Evolutionary conservation across 1,140 invertebrate genomes (phyloP), one percentile per base, ranked within the genome.

Genomic region (Brachionus calyciflorus): DNA sequence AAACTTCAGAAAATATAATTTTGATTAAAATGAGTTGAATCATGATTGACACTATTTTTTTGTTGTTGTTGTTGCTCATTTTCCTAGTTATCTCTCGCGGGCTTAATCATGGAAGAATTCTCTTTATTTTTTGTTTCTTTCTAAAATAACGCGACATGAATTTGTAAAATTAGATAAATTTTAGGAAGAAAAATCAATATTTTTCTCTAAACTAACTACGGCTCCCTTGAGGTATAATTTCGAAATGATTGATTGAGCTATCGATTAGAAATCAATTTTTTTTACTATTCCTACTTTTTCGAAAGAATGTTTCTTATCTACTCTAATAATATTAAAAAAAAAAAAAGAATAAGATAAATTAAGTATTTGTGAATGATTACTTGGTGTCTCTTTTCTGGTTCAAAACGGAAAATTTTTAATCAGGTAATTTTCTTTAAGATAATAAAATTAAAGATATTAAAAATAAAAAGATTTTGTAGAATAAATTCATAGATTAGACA

Each of bases 231-330:
- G 55, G 53, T 55, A 14, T 28, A 55, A 37, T 60, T 60, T 60
- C 30, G 26, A 33, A 60, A 60, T 60, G 55, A 60, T 60, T 60
- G 55, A 60, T 60, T 37, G 55, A 60, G 30, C n/a, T 41, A 60
- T 60, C 55, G 55, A 60, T 60, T 60, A 60, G 30, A 60, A 60
- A 60, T 60, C 26, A 55, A 55, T 55, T 55, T 55, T 55, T 55
- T 28, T 30, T 28, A 26, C 53, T 28, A 55, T 55, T 55, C 24
- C 53, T 55, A 2, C 4, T 55, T 55, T 14, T 28, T 28, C 33
- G 28, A 24, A 55, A 55, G 33, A 60, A 60, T 60, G 55, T 33
- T 60, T 37, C 55, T 60, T 60, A 60, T 60, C 55, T 60, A 33
- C n/a, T 26, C 37, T 17, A 1, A 37, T 33, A 60, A 19, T 33